A percentile compares a stretch with the other conserved stretches of the same genome.
Evolutionary conservation across 2,888 invertebrate genomes (phyloP).

Genomic region (Gymnosoma rotundatum): DNA sequence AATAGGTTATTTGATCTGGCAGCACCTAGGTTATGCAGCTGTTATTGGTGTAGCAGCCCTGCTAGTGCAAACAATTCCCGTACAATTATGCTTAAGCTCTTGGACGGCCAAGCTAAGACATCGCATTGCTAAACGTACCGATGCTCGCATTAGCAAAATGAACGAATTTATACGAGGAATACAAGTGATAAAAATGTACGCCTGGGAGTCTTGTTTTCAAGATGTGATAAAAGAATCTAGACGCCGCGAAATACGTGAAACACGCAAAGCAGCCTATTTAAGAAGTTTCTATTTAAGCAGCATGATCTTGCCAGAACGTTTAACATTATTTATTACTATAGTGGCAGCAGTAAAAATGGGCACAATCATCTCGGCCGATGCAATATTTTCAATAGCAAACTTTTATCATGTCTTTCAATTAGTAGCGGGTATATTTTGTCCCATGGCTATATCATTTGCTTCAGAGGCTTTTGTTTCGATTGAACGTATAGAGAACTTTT

Average conservation of each 20-base stretch:
- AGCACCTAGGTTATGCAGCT: conserved; percentile 88
- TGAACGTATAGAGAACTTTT: conserved; percentile 84
- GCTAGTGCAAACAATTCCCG: conserved; percentile 90
- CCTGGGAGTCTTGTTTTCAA: conserved; percentile 92
- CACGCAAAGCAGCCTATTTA: conserved; percentile 86
- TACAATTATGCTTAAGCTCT: conserved; percentile 86
- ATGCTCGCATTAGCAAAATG: conserved; percentile 93
- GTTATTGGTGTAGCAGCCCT: conserved; percentile 91
- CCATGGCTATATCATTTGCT: conserved; percentile 84
- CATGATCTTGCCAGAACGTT: conserved; percentile 92
- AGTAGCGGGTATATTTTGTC: conserved; percentile 85
- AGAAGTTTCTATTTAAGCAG: conserved; percentile 86
- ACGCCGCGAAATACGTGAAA: conserved; percentile 86
- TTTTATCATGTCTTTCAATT: conserved; percentile 89
- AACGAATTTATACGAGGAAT: conserved; percentile 94
- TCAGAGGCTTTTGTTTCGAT: conserved; percentile 85
- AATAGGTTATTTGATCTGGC: conserved; percentile 90
- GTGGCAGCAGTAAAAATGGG: conserved; percentile 89
- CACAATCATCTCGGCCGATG: conserved; percentile 85
- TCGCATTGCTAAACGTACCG: conserved; percentile 92
- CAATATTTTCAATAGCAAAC: conserved; percentile 90
- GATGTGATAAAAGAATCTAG: conserved; percentile 89
- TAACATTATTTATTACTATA: conserved; percentile 91
- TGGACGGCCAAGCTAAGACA: conserved; percentile 84
- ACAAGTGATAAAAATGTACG: conserved; percentile 94